Conservation (phyloP, 2,113 vertebrate genomes). For the Leucoraja erinaceus region DNA sequence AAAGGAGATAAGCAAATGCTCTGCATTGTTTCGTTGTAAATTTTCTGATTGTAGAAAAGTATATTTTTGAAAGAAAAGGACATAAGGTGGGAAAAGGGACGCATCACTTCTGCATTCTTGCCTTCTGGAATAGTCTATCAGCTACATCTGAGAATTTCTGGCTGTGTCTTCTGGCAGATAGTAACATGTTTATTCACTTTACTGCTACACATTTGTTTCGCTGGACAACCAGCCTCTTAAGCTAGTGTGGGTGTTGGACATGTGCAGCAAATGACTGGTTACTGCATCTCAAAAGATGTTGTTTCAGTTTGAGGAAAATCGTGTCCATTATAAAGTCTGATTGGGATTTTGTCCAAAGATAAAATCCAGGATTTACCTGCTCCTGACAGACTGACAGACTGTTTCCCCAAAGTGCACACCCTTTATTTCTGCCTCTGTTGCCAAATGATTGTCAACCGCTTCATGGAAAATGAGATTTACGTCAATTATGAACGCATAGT, state of each 20-base stretch:
- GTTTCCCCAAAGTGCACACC: too few species aligned
- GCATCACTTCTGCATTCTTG: neutral
- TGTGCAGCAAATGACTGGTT: neutral
- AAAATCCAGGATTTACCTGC: neutral
- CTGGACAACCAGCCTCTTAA: neutral
- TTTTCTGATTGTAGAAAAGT: too few species aligned
- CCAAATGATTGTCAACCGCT: constrained; percentile 7
- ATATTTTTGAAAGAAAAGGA: too few species aligned
- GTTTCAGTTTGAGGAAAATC: neutral
- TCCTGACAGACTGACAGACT: neutral
- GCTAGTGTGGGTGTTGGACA: neutral
- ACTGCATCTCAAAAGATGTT: neutral
- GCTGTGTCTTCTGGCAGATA: neutral
- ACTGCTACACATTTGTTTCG: neutral
- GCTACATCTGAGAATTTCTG: neutral
- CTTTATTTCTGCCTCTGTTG: neutral
- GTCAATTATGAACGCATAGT: neutral
- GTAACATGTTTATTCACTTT: neutral
- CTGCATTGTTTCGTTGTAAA: too few species aligned
- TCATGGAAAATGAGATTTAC: neutral
- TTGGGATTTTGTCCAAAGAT: neutral
- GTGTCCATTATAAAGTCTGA: too few species aligned
- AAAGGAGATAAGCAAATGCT: too few species aligned
- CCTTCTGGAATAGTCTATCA: neutral
- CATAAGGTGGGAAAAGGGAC: too few species aligned